Evolutionary conservation across 2,113 vertebrate species (phyloP), one percentile per base, ranked within the genome.

Genomic region (Balaeniceps rex): DNA sequence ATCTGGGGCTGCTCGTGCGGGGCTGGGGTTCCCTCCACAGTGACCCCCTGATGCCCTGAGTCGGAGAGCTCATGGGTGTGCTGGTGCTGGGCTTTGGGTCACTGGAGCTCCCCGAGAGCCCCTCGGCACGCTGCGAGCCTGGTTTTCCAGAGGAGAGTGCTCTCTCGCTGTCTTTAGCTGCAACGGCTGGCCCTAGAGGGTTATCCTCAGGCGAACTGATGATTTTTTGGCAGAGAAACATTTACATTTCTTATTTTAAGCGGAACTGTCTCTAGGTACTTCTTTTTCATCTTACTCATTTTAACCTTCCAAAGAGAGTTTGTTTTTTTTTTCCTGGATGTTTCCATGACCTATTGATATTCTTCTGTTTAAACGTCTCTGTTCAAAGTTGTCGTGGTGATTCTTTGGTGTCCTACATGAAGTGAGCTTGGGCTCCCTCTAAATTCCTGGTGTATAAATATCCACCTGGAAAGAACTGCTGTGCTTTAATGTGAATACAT

Each of bases 201-300:
- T 85, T 95, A 69, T 94, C 95, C 95, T 90, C 42, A 83, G 71
- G 60, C 40, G 79, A 93, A 88, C 88, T 1, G 0, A 16, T 58
- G 49, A 26, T 18, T 40, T 65, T 91, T 68, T 46, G 6, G 11
- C 63, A 49, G 51, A 66, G 83, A 81, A 94, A 88, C 63, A 38
- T 86, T 92, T 80, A 49, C 38, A 7, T 77, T 70, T 77, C 80
- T 90, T 86, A 93, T 95, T 94, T 93, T 83, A 90, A 90, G 55
- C 2, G 2, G 60, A 92, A 15, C 29, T 21, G 55, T 85, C 94
- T 94, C 94, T 63, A 68, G 83, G 68, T 70, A 16, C 25, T 85
- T 42, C 66, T 85, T 64, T 77, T 64, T 63, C 83, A 54, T 63
- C 47, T 68, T 54, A n/a, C 31, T 87, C 33, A 14, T 86, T 94